Percentiles rank a stretch among this genome's conserved stretches.
phyloP scores from a whole-genome alignment of 2,888 invertebrate genomes.

The Chrysopilus asiliformis region DNA sequence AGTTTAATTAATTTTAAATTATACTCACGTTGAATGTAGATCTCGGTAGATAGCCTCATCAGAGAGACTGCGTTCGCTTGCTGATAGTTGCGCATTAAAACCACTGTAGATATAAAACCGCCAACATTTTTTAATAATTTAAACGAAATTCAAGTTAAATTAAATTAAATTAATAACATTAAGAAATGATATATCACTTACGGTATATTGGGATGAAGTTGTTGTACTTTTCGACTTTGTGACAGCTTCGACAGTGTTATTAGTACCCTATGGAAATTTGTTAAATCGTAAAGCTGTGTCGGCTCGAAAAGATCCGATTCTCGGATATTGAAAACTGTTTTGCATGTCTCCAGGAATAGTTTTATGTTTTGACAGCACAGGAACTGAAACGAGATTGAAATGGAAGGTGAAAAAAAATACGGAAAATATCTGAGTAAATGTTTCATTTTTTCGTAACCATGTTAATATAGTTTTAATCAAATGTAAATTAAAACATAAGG shows the following conservation, averaged over 20 bases:
- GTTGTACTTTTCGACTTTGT: conserved; percentile 52
- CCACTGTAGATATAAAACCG: too few species aligned
- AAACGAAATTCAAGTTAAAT: too few species aligned
- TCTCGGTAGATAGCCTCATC: conserved; percentile 79
- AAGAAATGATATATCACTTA: conserved; percentile 44
- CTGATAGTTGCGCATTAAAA: conserved; percentile 53
- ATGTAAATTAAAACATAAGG: too few species aligned
- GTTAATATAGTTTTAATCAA: too few species aligned
- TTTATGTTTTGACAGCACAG: conserved; percentile 91
- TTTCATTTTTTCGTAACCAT: too few species aligned
- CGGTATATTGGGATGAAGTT: conserved; percentile 46
- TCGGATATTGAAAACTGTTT: conserved; percentile 66
- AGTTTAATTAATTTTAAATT: background rate
- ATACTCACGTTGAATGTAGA: conserved; percentile 63
- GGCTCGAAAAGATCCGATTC: conserved; percentile 87
- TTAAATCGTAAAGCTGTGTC: conserved; percentile 87
- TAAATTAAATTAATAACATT: too few species aligned
- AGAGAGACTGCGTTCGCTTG: conserved; percentile 51
- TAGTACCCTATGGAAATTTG: conserved; percentile 87
- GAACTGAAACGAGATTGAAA: conserved; percentile 72
- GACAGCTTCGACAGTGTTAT: conserved; percentile 83
- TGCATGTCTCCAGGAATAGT: conserved; percentile 79
- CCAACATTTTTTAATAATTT: too few species aligned
- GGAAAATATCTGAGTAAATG: too few species aligned
- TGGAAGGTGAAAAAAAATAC: too few species aligned